A percentile compares a stretch with the other conserved stretches of the same genome.
Evolutionary conservation across 2,888 invertebrate species (phyloP).

Genomic region (Brenthis daphne): DNA sequence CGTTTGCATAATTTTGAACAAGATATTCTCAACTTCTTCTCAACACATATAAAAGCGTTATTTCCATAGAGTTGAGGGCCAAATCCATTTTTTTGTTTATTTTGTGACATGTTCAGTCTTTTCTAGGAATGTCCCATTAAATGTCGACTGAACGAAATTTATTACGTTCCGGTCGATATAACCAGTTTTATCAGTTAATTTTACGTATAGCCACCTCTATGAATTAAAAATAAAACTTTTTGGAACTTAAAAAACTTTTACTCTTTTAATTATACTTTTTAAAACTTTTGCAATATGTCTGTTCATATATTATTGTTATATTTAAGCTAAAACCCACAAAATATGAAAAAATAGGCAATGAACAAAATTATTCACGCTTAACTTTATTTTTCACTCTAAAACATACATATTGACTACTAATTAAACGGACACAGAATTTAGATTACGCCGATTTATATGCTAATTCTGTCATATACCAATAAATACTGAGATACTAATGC

Average conservation of each 20-base stretch:
- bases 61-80: conserved; percentile 6
- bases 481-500: conserved; percentile 13
- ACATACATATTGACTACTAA: conserved; percentile 4
- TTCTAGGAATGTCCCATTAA: conserved; percentile 69
- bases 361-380: conserved; percentile 4
- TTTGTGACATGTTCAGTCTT: conserved; percentile 51
- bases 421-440: conserved; percentile 12
- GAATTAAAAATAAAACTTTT: conserved; percentile 32
- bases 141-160: conserved; percentile 48
- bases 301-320: background rate
- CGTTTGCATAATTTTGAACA: conserved; percentile 22
- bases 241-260: conserved; percentile 6
- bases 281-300: conserved; percentile 1
- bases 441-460: conserved; percentile 15
- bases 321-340: background rate
- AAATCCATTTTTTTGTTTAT: conserved; percentile 38
- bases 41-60: conserved; percentile 3
- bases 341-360: background rate
- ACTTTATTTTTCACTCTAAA: background rate
- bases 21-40: conserved; percentile 9
- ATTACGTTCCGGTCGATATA: conserved; percentile 48
- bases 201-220: conserved; percentile 40
- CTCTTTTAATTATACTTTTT: conserved; percentile 2
- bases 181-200: conserved; percentile 43
- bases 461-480: conserved; percentile 13